Evolutionary conservation across 2,888 invertebrate genomes (phyloP).

Genomic region (Drosophila eohydei): DNA sequence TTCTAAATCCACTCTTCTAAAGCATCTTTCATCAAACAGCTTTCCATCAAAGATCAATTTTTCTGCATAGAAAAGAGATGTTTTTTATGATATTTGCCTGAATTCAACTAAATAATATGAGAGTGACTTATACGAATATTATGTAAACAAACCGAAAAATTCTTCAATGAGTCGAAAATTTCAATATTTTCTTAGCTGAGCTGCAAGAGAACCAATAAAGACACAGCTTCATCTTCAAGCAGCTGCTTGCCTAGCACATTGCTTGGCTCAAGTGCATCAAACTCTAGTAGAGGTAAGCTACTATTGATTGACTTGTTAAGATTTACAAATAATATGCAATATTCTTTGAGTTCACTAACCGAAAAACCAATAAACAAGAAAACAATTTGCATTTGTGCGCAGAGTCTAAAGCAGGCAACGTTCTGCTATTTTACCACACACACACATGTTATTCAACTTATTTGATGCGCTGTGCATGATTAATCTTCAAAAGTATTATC

Average conservation of each 20-base stretch:
- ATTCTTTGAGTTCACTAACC: background rate
- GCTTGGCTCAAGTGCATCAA: background rate
- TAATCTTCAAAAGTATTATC: slow-evolving; percentile 56
- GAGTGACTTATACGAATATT: no score
- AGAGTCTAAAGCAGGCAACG: slow-evolving; percentile 4
- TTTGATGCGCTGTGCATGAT: slow-evolving; percentile 65
- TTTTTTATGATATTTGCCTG: no score
- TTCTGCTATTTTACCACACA: slow-evolving; percentile 30
- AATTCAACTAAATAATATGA: no score
- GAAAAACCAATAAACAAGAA: slow-evolving; percentile 23
- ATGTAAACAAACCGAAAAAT: no score
- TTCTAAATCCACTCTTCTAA: background rate
- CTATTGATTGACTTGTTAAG: slow-evolving; percentile 5
- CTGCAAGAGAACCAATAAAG: background rate
- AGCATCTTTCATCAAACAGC: background rate
- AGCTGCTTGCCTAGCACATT: background rate
- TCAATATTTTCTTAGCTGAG: no score
- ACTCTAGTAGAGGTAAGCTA: background rate
- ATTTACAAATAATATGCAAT: slow-evolving; percentile 3
- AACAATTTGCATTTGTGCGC: slow-evolving; percentile 14
- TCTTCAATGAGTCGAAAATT: no score
- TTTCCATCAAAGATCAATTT: background rate
- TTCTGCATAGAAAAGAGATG: no score
- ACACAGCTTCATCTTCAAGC: background rate
- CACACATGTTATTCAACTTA: slow-evolving; percentile 45